phyloP scores from a whole-genome alignment of 2,888 invertebrate species.

The Cephonodes hylas region DNA sequence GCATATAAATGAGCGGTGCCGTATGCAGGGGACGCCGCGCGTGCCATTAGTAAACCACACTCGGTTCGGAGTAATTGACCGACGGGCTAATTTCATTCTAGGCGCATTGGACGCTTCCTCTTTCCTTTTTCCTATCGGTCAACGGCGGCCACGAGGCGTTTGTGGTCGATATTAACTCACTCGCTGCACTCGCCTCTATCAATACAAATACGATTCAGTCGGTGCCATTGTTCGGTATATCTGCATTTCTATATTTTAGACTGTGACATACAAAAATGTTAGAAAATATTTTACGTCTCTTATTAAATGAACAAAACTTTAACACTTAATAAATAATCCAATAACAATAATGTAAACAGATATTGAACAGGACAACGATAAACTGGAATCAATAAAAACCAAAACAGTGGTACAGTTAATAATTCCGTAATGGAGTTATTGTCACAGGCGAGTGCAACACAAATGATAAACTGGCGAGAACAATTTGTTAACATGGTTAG shows the following conservation, averaged over 20 bases:
- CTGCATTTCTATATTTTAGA: background rate
- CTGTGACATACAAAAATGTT: background rate
- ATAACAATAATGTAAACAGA: background rate
- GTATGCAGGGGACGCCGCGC: conserved; percentile 71
- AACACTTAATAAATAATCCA: background rate
- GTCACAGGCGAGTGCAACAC: background rate
- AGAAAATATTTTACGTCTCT: too few relatives aligned
- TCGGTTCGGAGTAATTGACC: conserved; percentile 78
- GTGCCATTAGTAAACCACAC: conserved; percentile 74
- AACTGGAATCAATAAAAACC: background rate
- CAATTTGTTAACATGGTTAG: background rate
- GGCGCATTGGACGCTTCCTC: conserved; percentile 77
- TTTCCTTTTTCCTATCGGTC: conserved; percentile 81
- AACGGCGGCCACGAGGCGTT: conserved; percentile 61
- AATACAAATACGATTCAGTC: background rate
- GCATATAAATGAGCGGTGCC: conserved; percentile 75
- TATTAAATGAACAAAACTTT: too few relatives aligned
- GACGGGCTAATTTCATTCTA: conserved; percentile 78
- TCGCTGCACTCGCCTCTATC: background rate
- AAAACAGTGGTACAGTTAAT: background rate
- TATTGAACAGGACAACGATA: background rate
- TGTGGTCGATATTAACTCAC: conserved; percentile 36
- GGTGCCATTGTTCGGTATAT: background rate
- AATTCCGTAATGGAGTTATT: background rate
- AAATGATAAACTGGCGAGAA: background rate